These are phyloP conservation scores for Merodon equestris DNA, from an alignment of 2,888 invertebrate genomes.

Conservation along the genomic window DNA sequence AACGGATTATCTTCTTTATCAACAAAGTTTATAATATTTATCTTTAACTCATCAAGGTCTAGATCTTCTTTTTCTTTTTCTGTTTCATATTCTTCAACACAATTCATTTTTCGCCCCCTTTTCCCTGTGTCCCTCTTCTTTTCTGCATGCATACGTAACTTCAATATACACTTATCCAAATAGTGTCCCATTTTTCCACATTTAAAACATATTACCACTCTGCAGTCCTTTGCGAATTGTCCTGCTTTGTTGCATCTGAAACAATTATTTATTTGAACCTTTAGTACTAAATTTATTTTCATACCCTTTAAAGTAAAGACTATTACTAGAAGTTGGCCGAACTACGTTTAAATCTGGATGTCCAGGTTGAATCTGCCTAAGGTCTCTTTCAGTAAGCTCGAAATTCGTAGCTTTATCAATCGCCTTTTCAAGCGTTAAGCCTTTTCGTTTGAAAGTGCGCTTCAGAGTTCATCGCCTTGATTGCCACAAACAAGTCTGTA, in stretches of 20 bases:
- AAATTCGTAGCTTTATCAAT: background rate
- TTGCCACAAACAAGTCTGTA: slow-evolving; percentile 70
- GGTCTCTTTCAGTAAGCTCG: background rate
- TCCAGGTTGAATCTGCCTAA: background rate
- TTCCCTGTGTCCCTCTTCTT: background rate
- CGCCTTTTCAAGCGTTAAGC: background rate
- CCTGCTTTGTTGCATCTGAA: slow-evolving; percentile 19
- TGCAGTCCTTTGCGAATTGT: background rate
- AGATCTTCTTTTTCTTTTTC: slow-evolving; percentile 2
- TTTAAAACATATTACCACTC: background rate
- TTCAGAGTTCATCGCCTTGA: slow-evolving; percentile 28
- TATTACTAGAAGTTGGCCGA: too few relatives aligned
- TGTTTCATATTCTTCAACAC: slow-evolving; percentile 9
- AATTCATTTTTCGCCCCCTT: slow-evolving; percentile 8
- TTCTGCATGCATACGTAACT: too few relatives aligned
- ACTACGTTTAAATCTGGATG: background rate
- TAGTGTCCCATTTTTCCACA: slow-evolving; percentile 6
- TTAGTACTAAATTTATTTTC: background rate
- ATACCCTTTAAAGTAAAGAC: too few relatives aligned
- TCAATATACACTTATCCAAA: slow-evolving; percentile 17
- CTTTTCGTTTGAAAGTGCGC: too few relatives aligned
- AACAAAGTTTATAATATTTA: slow-evolving; percentile 11
- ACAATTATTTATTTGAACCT: slow-evolving; percentile 9
- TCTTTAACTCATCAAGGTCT: slow-evolving; percentile 20
- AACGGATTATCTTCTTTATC: slow-evolving; percentile 6